Evolutionary conservation across 2,113 vertebrate species (phyloP).

Genomic region (Riparia riparia): DNA sequence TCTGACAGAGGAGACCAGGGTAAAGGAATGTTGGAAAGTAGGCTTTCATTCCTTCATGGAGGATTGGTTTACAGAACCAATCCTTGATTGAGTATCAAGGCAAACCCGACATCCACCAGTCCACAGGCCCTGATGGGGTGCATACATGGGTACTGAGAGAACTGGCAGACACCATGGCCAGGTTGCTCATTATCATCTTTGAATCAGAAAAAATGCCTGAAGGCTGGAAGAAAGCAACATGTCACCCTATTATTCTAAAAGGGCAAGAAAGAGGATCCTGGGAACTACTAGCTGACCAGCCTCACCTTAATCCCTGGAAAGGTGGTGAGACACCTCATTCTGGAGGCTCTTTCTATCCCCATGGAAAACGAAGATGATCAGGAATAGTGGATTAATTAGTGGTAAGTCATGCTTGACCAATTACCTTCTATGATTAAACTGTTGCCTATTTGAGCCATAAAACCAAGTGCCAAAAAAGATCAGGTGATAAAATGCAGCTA

Average conservation of each 20-base stretch:
- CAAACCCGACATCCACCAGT: neutral
- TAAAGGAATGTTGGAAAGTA: neutral
- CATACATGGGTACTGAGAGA: no score
- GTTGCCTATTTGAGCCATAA: neutral
- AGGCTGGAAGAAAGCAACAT: neutral
- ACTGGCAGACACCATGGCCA: no score
- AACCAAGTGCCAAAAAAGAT: neutral
- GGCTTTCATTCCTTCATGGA: neutral
- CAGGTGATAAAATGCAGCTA: accelerated
- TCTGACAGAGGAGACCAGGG: neutral
- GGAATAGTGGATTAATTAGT: neutral
- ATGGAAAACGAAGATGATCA: neutral
- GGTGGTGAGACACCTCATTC: neutral
- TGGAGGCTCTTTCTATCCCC: neutral
- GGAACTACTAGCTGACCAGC: neutral
- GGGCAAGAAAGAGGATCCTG: neutral
- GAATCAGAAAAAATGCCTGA: neutral
- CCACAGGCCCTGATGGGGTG: neutral
- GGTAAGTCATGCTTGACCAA: neutral
- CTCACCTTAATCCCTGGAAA: neutral
- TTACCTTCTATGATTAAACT: neutral
- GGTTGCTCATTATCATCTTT: neutral
- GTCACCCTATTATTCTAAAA: neutral
- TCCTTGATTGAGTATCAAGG: no score
- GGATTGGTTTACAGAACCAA: neutral